Base-by-base conservation (phyloP, 2,888 invertebrate species). In the Drosophila quinaria region DNA sequence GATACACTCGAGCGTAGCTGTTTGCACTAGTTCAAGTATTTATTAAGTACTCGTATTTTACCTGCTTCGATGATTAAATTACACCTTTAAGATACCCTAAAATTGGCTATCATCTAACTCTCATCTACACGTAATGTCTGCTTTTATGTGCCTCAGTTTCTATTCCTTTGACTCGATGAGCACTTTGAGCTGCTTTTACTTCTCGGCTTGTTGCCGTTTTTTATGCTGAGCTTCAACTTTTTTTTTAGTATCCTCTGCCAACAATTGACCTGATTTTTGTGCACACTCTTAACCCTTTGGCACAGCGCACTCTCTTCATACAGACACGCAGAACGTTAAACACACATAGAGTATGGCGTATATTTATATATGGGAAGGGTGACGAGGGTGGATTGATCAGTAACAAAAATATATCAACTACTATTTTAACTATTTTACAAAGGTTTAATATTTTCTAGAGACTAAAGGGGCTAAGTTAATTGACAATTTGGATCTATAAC, bases 191-290 rank as follows among this genome's bases (percentile, higher is more conserved):
- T 31, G 33, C 19, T 31, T 63, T 55, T 39, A 54, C 39, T 37
- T 17, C 58, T 42, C 35, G 17, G 58, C 51, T 62, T 52, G 55
- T 59, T 74, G 55, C 17, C 37, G 33, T 41, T 63, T 85, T 84
- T 85, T 71, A 63, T 63, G 85, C 39, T 65, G 50, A 50, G 63
- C 37, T 59, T 25, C 42, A 33, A 33, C 60, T 81, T 42, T 54
- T 61, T 61, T 80, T 78, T 74, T 75, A 72, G 56, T 66, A 69
- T 74, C 75, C 74, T 70, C 73, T 76, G 80, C 80, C 55, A 74
- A 76, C 87, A 89, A 90, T 90, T 87, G 87, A 87, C 87, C 87
- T 89, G 86, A 89, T 90, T 87, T 87, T 74, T 73, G 49, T 64
- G 62, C 65, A 89, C 76, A 72, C 90, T 74, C 70, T 78, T 87